These are phyloP conservation scores for Corythoichthys intestinalis DNA, from an alignment of 2,113 vertebrate species.

Conservation along the genomic window DNA sequence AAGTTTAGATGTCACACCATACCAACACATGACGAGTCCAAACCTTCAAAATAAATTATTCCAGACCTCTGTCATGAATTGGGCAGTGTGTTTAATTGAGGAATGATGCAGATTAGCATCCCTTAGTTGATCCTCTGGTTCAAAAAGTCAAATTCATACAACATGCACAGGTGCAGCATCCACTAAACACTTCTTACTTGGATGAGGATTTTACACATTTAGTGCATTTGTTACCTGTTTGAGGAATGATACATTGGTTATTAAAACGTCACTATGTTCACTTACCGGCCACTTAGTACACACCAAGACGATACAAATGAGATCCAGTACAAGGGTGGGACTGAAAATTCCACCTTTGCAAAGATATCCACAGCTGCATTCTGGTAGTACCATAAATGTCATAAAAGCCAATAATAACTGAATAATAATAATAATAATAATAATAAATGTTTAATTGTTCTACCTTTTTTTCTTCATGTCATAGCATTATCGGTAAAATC, in stretches of 20 bases:
- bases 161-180: conserved; percentile 69
- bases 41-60: conserved; percentile 1
- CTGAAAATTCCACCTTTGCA: neutral
- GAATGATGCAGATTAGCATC: neutral
- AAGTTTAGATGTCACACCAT: conserved; percentile 18
- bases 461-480: no score
- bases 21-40: conserved; percentile 39
- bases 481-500: no score
- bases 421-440: no score
- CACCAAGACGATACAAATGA: neutral
- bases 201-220: conserved; percentile 64
- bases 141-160: conserved; percentile 58
- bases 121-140: conserved; percentile 18
- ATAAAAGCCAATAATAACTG: no score
- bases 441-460: no score
- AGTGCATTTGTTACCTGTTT: conserved; percentile 78
- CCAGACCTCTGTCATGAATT: conserved; percentile 42
- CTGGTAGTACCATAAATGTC: neutral
- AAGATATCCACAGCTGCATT: neutral
- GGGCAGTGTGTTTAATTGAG: conserved; percentile 33
- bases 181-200: conserved; percentile 73
- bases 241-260: conserved; percentile 61
- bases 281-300: neutral
- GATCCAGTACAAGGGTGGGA: neutral
- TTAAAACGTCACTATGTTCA: neutral